Conservation (phyloP, 2,888 invertebrate species). For the Eupsilia transversa region DNA sequence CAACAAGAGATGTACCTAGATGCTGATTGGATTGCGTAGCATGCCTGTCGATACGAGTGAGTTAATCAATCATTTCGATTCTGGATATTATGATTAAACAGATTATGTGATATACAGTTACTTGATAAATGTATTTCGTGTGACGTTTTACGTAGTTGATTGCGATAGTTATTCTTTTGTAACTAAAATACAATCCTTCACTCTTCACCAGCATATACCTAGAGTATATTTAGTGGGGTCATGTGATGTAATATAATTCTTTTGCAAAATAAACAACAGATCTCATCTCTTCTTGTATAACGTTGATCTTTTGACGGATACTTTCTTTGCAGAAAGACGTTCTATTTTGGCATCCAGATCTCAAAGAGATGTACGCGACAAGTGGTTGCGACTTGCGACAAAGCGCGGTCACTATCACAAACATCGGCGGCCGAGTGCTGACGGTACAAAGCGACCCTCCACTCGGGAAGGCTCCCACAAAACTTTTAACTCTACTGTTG, state of each 20-base stretch:
- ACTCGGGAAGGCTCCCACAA: constrained; percentile 31
- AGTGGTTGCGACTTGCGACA: constrained; percentile 42
- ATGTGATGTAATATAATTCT: neutral
- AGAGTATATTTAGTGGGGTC: neutral
- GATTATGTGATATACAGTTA: neutral
- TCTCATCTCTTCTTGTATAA: neutral
- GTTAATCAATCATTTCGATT: constrained; percentile 13
- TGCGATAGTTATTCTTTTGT: neutral
- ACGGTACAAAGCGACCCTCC: constrained; percentile 47
- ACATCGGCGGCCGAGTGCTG: constrained; percentile 38
- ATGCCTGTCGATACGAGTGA: constrained; percentile 15
- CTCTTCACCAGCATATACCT: neutral
- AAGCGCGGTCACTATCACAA: constrained; percentile 45
- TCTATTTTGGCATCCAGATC: constrained; percentile 13
- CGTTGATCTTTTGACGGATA: constrained; percentile 15
- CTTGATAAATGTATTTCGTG: neutral
- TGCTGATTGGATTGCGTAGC: constrained; percentile 31
- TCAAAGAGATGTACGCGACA: constrained; percentile 44
- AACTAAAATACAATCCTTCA: neutral
- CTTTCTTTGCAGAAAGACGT: constrained; percentile 10
- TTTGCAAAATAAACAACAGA: neutral
- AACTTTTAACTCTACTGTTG: constrained; percentile 39
- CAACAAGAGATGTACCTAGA: constrained; percentile 16
- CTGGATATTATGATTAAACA: constrained; percentile 17
- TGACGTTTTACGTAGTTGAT: no score